These are phyloP conservation scores for Zaprionus nigranus DNA, from an alignment of 1,140 invertebrate species.

Conservation along the genomic window DNA sequence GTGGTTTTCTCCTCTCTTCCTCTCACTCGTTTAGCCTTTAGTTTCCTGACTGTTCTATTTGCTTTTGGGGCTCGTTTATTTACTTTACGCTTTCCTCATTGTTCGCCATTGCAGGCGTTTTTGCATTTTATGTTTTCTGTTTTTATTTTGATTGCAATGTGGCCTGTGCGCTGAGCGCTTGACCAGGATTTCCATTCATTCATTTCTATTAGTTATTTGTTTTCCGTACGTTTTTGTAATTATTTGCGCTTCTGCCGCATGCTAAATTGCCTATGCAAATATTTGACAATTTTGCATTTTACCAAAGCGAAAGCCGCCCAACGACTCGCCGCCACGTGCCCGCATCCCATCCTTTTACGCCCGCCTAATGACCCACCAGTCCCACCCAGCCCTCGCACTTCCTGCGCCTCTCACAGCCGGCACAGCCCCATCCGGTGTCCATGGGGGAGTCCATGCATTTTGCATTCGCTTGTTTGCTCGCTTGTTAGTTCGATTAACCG, in stretches of 20 bases:
- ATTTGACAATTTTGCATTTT: constrained; percentile 82
- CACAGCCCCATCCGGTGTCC: constrained; percentile 28
- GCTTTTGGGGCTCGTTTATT: constrained; percentile 51
- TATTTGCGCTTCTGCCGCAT: constrained; percentile 79
- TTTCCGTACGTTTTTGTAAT: constrained; percentile 82
- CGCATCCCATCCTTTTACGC: too few relatives aligned
- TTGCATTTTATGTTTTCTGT: constrained; percentile 34
- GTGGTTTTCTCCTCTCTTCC: constrained; percentile 35
- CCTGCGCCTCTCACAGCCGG: constrained; percentile 36
- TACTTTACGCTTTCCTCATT: constrained; percentile 58
- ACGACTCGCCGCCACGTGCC: constrained; percentile 20
- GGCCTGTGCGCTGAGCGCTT: constrained; percentile 6
- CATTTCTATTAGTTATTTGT: constrained; percentile 80
- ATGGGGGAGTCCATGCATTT: constrained; percentile 37
- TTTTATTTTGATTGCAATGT: constrained; percentile 56
- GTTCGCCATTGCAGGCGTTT: constrained; percentile 50
- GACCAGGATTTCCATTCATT: constrained; percentile 46
- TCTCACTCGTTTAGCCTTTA: neutral
- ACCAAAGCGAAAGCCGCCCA: constrained; percentile 55
- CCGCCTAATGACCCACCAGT: constrained; percentile 37
- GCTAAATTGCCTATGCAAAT: constrained; percentile 81
- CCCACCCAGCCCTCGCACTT: constrained; percentile 23
- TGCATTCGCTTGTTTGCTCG: constrained; percentile 64
- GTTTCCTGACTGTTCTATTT: constrained; percentile 19
- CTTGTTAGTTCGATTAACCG: constrained; percentile 72